Evolutionary conservation across 2,797 vertebrate genomes (phyloP), one percentile per base, ranked within the genome.

Genomic region (Apogon talboti): DNA sequence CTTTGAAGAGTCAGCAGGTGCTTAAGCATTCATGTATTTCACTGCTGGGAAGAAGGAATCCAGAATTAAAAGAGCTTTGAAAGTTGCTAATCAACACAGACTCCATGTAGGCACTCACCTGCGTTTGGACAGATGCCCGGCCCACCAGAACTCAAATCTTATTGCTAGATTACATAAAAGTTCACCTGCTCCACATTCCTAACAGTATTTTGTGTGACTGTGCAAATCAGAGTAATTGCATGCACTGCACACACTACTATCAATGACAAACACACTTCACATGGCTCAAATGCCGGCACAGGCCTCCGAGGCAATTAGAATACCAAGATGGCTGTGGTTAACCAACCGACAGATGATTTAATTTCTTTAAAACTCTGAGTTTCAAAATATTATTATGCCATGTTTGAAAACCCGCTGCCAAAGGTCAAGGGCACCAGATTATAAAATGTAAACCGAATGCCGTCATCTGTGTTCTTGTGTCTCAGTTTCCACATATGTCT

Each of bases 161-260:
- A 74, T 60, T 74, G 74, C 71, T 68, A 49, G 64, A 85, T 90
- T 85, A 84, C 85, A 84, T 78, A 86, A 85, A 86, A 12, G 40
- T 55, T 55, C 52, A 55, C 52, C 52, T 55, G 52, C 40, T 28
- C 49, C 45, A 48, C 44, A 60, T 60, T 48, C 57, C 35, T 47
- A 12, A 42, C 58, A 70, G 79, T 70, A 52, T 71, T 81, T 75
- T 60, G 65, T 79, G 79, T 86, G 75, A 83, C 82, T 82, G 74
- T 87, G 77, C 62, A 82, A 88, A 89, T 89, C 87, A 83, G 81
- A 89, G 81, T 90, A 88, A 90, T 90, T 88, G 85, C 77, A 63
- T 66, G 59, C 44, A 54, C 35, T 38, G 40, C 56, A 69, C 61
- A 66, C 71, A 54, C 71, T 49, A 21, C 79, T 85, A 84, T 84